Evolutionary conservation across 30 jellyfish, hydroid and myxozoan genomes (phyloP), one percentile per base, ranked within the genome.

Genomic region (Aurelia sp.): DNA sequence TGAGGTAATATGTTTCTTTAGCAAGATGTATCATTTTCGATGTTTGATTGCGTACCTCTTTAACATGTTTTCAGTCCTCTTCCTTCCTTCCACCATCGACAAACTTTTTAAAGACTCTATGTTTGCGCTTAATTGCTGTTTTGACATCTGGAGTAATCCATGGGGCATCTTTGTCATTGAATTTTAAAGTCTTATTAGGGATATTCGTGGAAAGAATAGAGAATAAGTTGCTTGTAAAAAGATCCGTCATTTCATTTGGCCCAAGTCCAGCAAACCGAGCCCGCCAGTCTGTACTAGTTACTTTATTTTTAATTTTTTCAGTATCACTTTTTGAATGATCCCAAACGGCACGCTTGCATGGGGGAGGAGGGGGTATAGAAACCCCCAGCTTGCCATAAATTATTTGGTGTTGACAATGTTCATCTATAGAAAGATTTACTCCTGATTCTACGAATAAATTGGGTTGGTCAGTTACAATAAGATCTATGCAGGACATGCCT

Each of bases 361-460:
- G 90, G 55, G 82, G 90, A 63, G 90, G 90, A 66, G 84, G 83
- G n/a, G n/a, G n/a, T n/a, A n/a, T n/a, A n/a, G n/a, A n/a, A n/a
- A n/a, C n/a, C n/a, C n/a, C n/a, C n/a, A n/a, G n/a, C n/a, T n/a
- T n/a, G n/a, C n/a, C n/a, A n/a, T n/a, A n/a, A n/a, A n/a, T n/a
- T n/a, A n/a, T n/a, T n/a, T n/a, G n/a, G n/a, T n/a, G n/a, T n/a
- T n/a, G n/a, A n/a, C n/a, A n/a, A n/a, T n/a, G n/a, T 8, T 63
- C 81, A 67, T 80, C 84, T 17, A 63, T 18, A 5, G 90, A 80
- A 22, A 74, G 83, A 83, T 80, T 79, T 16, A 78, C 89, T 65
- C 89, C 89, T 19, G 81, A 60, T 38, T 78, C 89, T 19, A 31
- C 81, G 40, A 78, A 78, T 5, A 78, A 50, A 63, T 78, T 57